These are phyloP conservation scores for Thalassoma bifasciatum DNA, from an alignment of 2,113 vertebrate genomes.

Conservation along the genomic window DNA sequence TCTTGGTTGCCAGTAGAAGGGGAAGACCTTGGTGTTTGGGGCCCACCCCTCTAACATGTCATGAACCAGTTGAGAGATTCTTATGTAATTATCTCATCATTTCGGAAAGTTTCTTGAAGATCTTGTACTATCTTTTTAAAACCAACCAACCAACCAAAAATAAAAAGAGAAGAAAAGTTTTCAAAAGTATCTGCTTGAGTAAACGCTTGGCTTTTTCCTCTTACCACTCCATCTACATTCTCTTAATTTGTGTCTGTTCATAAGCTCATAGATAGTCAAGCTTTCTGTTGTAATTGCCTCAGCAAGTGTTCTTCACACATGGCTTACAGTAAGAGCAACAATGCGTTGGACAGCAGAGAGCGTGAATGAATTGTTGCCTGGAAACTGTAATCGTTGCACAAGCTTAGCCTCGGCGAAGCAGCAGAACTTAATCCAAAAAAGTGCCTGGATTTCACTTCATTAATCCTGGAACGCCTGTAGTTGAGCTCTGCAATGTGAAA, in stretches of 20 bases:
- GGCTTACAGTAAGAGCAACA: constrained; percentile 8
- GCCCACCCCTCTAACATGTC: too few species aligned
- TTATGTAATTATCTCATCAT: too few species aligned
- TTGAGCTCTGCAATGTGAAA: constrained; percentile 11
- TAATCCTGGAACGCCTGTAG: constrained; percentile 17
- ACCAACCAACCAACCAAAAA: too few species aligned
- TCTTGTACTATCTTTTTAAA: too few species aligned
- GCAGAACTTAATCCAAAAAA: constrained; percentile 17
- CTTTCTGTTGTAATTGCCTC: constrained; percentile 15
- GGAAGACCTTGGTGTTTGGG: too few species aligned
- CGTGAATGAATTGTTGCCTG: constrained; percentile 11
- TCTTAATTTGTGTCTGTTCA: constrained; percentile 2
- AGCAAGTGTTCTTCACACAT: background rate
- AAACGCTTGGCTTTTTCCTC: background rate
- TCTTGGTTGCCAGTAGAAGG: too few species aligned
- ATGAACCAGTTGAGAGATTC: too few species aligned
- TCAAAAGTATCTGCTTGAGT: background rate
- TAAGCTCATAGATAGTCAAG: background rate
- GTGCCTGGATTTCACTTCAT: constrained; percentile 22
- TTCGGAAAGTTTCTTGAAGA: too few species aligned
- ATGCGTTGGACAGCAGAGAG: constrained; percentile 20
- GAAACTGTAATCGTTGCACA: constrained; percentile 11
- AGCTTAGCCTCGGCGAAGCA: constrained; percentile 9
- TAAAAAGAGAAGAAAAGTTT: too few species aligned
- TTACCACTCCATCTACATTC: background rate